Percentiles rank a stretch among this genome's conserved stretches.
Evolutionary conservation across 1,140 invertebrate genomes (phyloP).

Genomic region (Drosophila saltans): DNA sequence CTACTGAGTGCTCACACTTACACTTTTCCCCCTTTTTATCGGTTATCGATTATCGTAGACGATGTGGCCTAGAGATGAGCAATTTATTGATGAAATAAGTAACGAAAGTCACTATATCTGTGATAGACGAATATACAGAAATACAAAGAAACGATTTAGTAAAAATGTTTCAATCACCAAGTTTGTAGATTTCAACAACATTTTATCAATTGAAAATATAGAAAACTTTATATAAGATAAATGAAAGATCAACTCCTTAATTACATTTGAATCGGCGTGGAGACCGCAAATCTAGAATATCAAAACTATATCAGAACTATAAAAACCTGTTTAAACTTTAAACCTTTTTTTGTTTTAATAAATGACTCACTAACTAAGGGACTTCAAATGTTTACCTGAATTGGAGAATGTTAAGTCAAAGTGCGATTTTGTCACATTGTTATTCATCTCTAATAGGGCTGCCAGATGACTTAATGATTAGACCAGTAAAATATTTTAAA

Average conservation of each 20-base stretch:
- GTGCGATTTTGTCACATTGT: background rate
- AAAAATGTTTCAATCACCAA: background rate
- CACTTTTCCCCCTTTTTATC: constrained; percentile 10
- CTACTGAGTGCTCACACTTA: constrained; percentile 12
- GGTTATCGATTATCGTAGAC: constrained; percentile 4
- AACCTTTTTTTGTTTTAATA: too few species aligned
- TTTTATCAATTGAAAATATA: background rate
- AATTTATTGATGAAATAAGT: background rate
- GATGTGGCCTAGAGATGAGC: constrained; percentile 10
- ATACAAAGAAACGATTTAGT: too few species aligned
- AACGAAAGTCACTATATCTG: background rate
- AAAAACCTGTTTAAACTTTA: too few species aligned
- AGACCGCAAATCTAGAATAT: too few species aligned
- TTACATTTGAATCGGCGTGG: too few species aligned
- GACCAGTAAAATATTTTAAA: constrained; percentile 1
- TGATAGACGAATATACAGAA: background rate
- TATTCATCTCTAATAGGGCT: constrained; percentile 1
- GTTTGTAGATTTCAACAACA: background rate
- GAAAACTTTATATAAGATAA: background rate
- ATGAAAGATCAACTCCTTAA: too few species aligned
- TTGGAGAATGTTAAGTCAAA: too few species aligned
- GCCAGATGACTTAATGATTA: background rate
- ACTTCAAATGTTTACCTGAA: too few species aligned
- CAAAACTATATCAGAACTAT: too few species aligned
- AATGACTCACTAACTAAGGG: too few species aligned